These are phyloP conservation scores for Tauraco hartlaubi DNA, from an alignment of 2,797 vertebrate species.

Conservation along the genomic window DNA sequence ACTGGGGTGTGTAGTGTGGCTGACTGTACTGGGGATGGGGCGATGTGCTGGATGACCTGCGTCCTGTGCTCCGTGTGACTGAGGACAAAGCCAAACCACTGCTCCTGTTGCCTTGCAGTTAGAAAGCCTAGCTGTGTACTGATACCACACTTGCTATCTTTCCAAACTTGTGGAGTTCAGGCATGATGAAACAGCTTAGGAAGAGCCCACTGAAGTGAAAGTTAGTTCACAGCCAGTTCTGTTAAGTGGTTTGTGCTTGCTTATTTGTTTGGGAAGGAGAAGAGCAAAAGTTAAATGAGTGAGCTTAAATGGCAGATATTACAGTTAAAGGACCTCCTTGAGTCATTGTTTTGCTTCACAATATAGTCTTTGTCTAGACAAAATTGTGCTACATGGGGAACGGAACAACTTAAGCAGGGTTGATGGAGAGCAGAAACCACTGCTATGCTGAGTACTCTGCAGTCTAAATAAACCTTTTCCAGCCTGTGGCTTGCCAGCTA, in stretches of 20 bases:
- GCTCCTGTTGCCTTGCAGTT: not conserved
- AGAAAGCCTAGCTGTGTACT: no score
- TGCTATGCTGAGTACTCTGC: not conserved
- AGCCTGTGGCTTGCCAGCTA: not conserved
- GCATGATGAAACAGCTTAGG: not conserved
- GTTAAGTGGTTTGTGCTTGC: not conserved
- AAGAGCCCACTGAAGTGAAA: not conserved
- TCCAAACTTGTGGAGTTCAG: not conserved
- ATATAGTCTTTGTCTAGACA: not conserved
- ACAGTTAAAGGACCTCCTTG: not conserved
- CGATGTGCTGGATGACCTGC: not conserved
- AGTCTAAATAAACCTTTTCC: not conserved
- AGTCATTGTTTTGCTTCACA: not conserved
- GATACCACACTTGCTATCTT: fast-evolving
- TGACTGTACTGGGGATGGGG: not conserved
- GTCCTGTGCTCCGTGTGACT: not conserved
- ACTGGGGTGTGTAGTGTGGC: not conserved
- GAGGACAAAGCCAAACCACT: not conserved
- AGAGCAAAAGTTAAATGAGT: not conserved
- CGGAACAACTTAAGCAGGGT: not conserved
- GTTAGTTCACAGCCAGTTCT: not conserved
- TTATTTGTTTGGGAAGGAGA: not conserved
- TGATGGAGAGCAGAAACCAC: not conserved
- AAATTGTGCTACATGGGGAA: not conserved
- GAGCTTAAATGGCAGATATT: not conserved